These are phyloP conservation scores for Laodelphax striatellus DNA, from an alignment of 1,140 invertebrate genomes.

Conservation along the genomic window DNA sequence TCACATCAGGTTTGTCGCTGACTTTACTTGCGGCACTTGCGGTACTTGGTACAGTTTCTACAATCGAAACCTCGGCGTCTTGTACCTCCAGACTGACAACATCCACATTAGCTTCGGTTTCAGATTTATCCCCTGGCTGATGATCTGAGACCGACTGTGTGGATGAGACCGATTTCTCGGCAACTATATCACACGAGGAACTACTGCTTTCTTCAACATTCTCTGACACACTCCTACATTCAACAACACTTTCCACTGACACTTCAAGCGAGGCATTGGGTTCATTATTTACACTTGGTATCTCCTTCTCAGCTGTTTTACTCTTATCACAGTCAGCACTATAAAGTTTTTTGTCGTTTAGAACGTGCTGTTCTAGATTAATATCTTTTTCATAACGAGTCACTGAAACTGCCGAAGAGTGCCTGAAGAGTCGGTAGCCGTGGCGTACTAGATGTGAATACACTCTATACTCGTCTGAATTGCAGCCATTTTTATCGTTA, in stretches of 20 bases:
- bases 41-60: background rate
- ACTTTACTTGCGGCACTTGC: background rate
- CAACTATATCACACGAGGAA: too few relatives aligned
- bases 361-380: constrained; percentile 6
- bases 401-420: constrained; percentile 20
- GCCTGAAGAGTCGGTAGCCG: constrained; percentile 34
- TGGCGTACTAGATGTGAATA: constrained; percentile 44
- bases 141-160: too few relatives aligned
- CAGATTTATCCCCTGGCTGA: background rate
- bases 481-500: constrained; percentile 32
- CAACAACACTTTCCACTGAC: too few relatives aligned
- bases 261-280: too few relatives aligned
- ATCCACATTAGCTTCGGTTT: background rate
- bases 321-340: background rate
- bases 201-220: too few relatives aligned
- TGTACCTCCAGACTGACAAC: background rate
- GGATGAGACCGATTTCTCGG: too few relatives aligned
- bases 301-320: too few relatives aligned
- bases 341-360: background rate
- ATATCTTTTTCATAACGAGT: constrained; percentile 22
- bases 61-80: background rate
- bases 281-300: too few relatives aligned
- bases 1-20: background rate
- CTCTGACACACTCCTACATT: too few relatives aligned
- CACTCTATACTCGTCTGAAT: constrained; percentile 44